Percentiles rank a stretch among this genome's conserved stretches.
These are phyloP conservation scores for Callipepla californica DNA, from an alignment of 2,113 vertebrate genomes.

Conservation along the genomic window DNA sequence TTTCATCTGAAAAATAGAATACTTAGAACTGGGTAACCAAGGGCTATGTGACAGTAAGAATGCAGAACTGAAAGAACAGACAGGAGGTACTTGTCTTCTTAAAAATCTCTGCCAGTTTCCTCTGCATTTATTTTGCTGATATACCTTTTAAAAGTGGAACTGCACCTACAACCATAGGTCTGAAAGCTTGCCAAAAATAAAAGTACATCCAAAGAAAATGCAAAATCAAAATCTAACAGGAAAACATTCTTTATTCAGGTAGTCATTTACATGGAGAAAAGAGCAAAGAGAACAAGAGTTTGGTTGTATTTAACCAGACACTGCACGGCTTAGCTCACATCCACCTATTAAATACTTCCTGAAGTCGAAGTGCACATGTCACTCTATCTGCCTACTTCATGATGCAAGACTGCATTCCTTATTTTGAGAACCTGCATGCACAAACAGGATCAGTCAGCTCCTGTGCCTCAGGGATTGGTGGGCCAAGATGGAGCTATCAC, in stretches of 20 bases:
- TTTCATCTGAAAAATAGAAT: conserved; percentile 46
- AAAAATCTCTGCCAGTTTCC: not conserved
- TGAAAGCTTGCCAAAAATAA: not conserved
- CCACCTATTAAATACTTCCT: not conserved
- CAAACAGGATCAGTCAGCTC: not conserved
- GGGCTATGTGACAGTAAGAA: not conserved
- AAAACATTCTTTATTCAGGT: not conserved
- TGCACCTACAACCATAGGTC: not conserved
- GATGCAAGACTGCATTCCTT: not conserved
- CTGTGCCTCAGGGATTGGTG: fast-evolving
- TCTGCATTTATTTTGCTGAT: not conserved
- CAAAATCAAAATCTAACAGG: not conserved
- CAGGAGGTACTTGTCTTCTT: not conserved
- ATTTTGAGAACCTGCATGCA: not conserved
- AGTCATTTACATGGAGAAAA: fast-evolving
- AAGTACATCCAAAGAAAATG: not conserved
- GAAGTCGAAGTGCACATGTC: not conserved
- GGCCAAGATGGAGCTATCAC: not conserved
- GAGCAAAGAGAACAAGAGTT: not conserved
- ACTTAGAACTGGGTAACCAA: conserved; percentile 18
- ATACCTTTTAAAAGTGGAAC: fast-evolving
- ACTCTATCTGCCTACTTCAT: not conserved
- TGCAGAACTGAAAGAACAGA: not conserved
- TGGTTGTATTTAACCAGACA: not conserved
- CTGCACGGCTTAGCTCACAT: not conserved